phyloP scores from a whole-genome alignment of 2,888 invertebrate genomes.

The Chloromyia formosa region DNA sequence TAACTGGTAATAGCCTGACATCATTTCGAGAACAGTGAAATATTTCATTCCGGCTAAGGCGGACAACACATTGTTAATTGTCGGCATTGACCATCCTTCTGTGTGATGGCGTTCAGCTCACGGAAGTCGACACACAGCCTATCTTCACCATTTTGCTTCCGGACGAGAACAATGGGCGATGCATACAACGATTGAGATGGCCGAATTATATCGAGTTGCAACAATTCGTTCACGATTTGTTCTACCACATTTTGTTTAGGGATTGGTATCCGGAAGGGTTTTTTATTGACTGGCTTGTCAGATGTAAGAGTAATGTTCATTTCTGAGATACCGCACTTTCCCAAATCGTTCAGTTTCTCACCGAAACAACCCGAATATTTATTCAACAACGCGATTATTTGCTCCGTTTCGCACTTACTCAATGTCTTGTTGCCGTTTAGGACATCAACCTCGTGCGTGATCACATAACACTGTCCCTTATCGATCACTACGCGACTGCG shows the following conservation, averaged over 20 bases:
- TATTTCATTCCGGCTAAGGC: background rate
- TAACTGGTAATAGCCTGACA: too few relatives aligned
- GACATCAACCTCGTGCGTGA: background rate
- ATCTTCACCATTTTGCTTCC: too few relatives aligned
- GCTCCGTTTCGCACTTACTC: background rate
- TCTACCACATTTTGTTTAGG: constrained; percentile 1
- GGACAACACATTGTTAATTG: background rate
- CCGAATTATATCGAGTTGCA: background rate
- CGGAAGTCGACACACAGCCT: background rate
- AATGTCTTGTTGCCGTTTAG: background rate
- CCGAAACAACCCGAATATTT: too few relatives aligned
- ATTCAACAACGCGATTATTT: background rate
- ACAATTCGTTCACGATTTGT: background rate
- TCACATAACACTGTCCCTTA: background rate
- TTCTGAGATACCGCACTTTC: background rate
- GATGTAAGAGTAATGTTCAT: too few relatives aligned
- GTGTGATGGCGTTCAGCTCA: background rate
- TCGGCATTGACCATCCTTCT: constrained; percentile 4
- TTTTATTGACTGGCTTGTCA: too few relatives aligned
- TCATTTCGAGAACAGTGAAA: too few relatives aligned
- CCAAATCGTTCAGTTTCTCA: background rate
- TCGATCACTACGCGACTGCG: constrained; percentile 36
- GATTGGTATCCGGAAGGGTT: too few relatives aligned
- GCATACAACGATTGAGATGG: background rate
- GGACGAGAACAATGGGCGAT: too few relatives aligned